These are phyloP conservation scores for Eupithecia centaureata DNA, from an alignment of 2,888 invertebrate species.

Conservation along the genomic window DNA sequence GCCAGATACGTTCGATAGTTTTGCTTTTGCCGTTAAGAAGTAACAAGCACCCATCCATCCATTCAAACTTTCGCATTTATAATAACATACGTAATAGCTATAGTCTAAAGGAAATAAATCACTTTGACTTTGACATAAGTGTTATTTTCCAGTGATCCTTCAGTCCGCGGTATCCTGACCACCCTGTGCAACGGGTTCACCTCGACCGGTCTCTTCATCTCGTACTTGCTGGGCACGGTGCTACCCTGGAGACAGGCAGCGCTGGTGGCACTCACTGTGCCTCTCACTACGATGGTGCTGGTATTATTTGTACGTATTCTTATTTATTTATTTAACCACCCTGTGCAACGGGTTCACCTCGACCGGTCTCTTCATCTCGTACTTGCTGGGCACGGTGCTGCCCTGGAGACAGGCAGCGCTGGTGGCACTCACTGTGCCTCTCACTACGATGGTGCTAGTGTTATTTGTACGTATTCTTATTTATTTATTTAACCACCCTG, in stretches of 20 bases:
- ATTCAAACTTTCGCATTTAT: too few species aligned
- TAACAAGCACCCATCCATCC: too few species aligned
- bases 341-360: constrained; percentile 78
- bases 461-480: constrained; percentile 80
- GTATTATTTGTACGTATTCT: constrained; percentile 81
- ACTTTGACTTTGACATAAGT: too few species aligned
- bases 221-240: constrained; percentile 79
- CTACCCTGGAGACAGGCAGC: constrained; percentile 83
- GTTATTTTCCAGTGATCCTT: constrained; percentile 72
- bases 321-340: too few species aligned
- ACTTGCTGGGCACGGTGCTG: constrained; percentile 78
- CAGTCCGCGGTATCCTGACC: constrained; percentile 80
- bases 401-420: constrained; percentile 83
- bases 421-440: constrained; percentile 76
- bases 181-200: constrained; percentile 79
- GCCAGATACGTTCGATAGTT: too few species aligned
- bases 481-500: too few species aligned
- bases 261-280: constrained; percentile 75
- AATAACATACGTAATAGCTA: too few species aligned
- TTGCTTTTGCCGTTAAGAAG: too few species aligned
- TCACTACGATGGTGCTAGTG: constrained; percentile 79
- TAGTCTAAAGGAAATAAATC: too few species aligned
- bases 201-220: constrained; percentile 78
- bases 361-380: constrained; percentile 80
- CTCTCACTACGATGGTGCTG: constrained; percentile 77